phyloP scores from a whole-genome alignment of 2,113 vertebrate genomes.

The Boulengeromyrus knoepffleri region DNA sequence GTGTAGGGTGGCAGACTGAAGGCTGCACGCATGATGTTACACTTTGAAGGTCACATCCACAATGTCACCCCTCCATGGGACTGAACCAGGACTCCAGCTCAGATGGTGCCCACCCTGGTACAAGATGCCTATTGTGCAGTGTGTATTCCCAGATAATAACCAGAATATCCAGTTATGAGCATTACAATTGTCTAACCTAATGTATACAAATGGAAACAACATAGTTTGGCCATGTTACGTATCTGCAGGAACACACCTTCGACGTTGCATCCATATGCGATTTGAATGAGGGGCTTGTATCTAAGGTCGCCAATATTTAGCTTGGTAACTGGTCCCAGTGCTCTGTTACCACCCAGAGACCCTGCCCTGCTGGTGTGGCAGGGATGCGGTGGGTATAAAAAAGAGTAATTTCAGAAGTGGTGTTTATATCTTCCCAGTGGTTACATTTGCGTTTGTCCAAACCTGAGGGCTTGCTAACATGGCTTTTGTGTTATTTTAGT shows the following conservation, averaged over 20 bases:
- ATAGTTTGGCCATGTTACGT: neutral
- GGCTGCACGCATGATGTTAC: neutral
- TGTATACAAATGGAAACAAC: neutral
- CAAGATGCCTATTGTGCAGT: neutral
- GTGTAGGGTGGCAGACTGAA: neutral
- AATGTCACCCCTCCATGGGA: neutral
- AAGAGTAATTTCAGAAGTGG: conserved; percentile 47
- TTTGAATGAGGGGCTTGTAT: neutral
- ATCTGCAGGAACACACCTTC: neutral
- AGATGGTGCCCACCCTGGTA: neutral
- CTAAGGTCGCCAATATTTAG: conserved; percentile 42
- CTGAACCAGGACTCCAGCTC: neutral
- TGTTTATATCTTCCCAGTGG: conserved; percentile 56
- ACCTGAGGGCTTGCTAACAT: conserved; percentile 45
- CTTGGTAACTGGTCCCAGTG: conserved; percentile 46
- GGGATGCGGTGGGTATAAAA: conserved; percentile 44
- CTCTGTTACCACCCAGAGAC: conserved; percentile 40
- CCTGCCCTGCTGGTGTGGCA: conserved; percentile 40
- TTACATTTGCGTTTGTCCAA: conserved; percentile 45
- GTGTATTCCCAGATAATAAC: neutral
- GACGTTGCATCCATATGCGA: neutral
- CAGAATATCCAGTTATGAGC: neutral
- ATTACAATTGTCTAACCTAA: neutral
- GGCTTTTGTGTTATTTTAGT: conserved; percentile 35
- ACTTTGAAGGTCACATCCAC: neutral